phyloP scores from a whole-genome alignment of 2,888 invertebrate species.

The Limulus polyphemus region DNA sequence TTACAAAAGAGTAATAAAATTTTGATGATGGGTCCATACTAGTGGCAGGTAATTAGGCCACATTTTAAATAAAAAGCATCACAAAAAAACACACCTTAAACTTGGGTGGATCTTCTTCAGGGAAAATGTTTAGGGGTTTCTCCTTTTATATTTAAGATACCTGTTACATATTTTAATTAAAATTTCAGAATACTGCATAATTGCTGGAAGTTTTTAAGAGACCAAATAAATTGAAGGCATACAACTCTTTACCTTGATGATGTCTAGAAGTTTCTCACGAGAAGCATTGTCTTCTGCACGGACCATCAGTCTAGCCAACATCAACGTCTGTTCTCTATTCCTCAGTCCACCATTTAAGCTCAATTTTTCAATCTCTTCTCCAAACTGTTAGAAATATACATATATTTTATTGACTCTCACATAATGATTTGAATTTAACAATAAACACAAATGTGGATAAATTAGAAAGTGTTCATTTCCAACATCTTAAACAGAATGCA shows the following conservation, averaged over 20 bases:
- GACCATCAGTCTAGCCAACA: conserved; percentile 79
- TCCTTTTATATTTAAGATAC: too few relatives aligned
- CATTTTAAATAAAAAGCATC: too few relatives aligned
- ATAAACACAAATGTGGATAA: background rate
- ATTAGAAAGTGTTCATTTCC: background rate
- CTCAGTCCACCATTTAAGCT: conserved; percentile 59
- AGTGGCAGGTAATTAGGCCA: too few relatives aligned
- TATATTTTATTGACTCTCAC: background rate
- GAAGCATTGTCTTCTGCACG: conserved; percentile 70
- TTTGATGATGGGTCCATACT: too few relatives aligned
- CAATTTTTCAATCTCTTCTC: conserved; percentile 75
- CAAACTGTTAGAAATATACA: conserved; percentile 46
- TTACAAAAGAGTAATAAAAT: too few relatives aligned
- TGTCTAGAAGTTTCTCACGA: conserved; percentile 52
- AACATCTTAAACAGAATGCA: too few relatives aligned
- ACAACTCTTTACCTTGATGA: conserved; percentile 48
- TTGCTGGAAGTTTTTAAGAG: too few relatives aligned
- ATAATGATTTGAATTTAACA: conserved; percentile 5
- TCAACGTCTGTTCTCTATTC: conserved; percentile 78
- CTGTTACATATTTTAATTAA: too few relatives aligned
- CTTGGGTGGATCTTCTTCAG: too few relatives aligned
- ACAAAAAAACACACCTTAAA: too few relatives aligned
- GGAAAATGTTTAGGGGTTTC: too few relatives aligned
- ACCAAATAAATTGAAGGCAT: background rate
- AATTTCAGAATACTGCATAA: too few relatives aligned